phyloP scores from a whole-genome alignment of 2,888 invertebrate species.

The Drosophila koepferae region DNA sequence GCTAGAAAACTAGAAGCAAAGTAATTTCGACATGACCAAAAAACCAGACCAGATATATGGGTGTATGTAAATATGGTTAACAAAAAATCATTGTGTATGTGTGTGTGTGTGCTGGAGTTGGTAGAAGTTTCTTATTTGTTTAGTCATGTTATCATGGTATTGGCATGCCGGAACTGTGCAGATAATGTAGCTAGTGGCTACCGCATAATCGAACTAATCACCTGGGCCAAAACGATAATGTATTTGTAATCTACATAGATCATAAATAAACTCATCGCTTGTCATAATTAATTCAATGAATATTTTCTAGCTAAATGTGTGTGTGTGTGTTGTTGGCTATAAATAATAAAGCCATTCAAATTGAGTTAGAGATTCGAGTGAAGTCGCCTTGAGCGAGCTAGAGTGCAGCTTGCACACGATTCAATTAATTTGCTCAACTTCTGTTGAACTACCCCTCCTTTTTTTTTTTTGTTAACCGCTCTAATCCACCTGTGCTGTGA shows the following conservation, averaged over 20 bases:
- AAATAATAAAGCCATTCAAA: conserved; percentile 36
- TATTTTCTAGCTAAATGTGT: conserved; percentile 21
- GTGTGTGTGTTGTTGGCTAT: conserved; percentile 17
- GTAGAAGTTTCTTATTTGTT: conserved; percentile 1
- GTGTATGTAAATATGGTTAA: neutral
- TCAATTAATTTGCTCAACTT: conserved; percentile 26
- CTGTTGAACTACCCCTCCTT: neutral
- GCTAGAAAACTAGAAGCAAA: neutral
- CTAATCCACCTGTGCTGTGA: conserved; percentile 14
- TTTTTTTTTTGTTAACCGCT: neutral
- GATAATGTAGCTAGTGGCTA: conserved; percentile 44
- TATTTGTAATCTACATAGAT: conserved; percentile 60
- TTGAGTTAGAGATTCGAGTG: neutral
- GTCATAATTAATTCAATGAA: conserved; percentile 80
- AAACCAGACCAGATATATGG: neutral
- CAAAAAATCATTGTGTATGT: neutral
- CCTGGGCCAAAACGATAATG: conserved; percentile 41
- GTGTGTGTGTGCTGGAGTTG: neutral
- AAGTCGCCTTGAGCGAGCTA: neutral
- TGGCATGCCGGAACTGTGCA: conserved; percentile 41
- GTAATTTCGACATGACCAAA: neutral
- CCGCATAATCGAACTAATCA: conserved; percentile 50
- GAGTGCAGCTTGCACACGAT: neutral
- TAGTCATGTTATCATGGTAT: conserved; percentile 16
- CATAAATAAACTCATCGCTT: conserved; percentile 75